Evolutionary conservation across 2,113 vertebrate species (phyloP).

Genomic region (Malurus melanocephalus): DNA sequence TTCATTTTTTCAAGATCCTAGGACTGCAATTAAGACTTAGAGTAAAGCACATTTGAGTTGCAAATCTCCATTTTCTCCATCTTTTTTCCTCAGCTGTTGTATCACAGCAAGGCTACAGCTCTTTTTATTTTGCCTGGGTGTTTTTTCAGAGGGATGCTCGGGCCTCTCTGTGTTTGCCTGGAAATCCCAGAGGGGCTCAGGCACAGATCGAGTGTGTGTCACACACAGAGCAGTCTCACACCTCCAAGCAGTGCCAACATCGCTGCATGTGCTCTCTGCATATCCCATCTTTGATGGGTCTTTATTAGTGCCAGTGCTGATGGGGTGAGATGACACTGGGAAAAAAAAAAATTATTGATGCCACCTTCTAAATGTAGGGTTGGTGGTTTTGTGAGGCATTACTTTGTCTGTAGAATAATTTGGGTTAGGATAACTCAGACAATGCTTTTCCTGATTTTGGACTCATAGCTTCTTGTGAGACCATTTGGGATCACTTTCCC

Average conservation of each 20-base stretch:
- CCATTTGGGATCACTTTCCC: not conserved
- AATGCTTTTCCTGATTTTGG: not conserved
- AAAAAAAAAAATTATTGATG: not conserved
- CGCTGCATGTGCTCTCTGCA: rapidly evolving
- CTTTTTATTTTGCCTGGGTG: not conserved
- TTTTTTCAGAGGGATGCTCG: not conserved
- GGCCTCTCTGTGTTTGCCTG: not conserved
- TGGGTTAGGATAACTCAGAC: not conserved
- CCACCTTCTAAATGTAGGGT: not conserved
- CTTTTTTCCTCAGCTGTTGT: not conserved
- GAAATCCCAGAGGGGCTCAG: not conserved
- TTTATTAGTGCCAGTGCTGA: not conserved
- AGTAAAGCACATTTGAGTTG: not conserved
- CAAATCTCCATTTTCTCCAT: not conserved
- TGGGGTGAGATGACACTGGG: not conserved
- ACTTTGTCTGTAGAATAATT: not conserved
- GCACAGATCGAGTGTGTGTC: not conserved
- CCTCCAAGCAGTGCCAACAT: not conserved
- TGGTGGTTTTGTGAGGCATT: not conserved
- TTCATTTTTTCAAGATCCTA: not conserved
- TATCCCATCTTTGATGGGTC: not conserved
- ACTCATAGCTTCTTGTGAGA: not conserved
- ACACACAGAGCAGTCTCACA: not conserved
- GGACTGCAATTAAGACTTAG: not conserved
- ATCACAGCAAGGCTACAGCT: not conserved